These are phyloP conservation scores for Eupithecia abbreviata DNA, from an alignment of 2,888 invertebrate species.

Conservation along the genomic window DNA sequence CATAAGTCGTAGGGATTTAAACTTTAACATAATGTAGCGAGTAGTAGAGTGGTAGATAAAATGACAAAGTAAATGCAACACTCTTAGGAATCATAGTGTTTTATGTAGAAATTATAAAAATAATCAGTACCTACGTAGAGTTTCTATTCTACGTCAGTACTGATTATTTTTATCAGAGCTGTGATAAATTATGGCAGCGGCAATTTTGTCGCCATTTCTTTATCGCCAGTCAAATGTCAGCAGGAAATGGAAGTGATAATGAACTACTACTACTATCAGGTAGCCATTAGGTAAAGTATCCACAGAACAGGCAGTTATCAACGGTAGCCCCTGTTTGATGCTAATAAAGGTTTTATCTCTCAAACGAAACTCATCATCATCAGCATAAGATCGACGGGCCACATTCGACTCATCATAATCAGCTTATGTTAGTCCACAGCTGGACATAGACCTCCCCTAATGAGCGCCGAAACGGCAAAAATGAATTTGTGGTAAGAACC, in stretches of 20 bases:
- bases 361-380: background rate
- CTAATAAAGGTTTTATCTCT: background rate
- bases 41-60: background rate
- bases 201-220: constrained; percentile 14
- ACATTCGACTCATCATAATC: too few relatives aligned
- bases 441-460: too few relatives aligned
- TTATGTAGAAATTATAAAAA: too few relatives aligned
- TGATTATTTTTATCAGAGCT: constrained; percentile 4
- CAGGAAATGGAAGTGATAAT: constrained; percentile 14
- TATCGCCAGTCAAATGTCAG: constrained; percentile 19
- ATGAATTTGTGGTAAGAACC: too few relatives aligned
- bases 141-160: background rate
- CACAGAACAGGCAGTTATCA: background rate
- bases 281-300: background rate
- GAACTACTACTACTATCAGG: constrained; percentile 2
- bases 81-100: too few relatives aligned
- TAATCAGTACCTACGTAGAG: too few relatives aligned
- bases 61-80: background rate
- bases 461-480: too few relatives aligned
- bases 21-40: too few relatives aligned
- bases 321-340: background rate
- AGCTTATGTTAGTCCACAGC: too few relatives aligned
- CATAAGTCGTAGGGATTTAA: too few relatives aligned
- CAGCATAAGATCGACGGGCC: too few relatives aligned
- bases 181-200: constrained; percentile 27